These are phyloP conservation scores for Helarctos malayanus DNA, from an alignment of 2,797 vertebrate genomes.

Conservation along the genomic window DNA sequence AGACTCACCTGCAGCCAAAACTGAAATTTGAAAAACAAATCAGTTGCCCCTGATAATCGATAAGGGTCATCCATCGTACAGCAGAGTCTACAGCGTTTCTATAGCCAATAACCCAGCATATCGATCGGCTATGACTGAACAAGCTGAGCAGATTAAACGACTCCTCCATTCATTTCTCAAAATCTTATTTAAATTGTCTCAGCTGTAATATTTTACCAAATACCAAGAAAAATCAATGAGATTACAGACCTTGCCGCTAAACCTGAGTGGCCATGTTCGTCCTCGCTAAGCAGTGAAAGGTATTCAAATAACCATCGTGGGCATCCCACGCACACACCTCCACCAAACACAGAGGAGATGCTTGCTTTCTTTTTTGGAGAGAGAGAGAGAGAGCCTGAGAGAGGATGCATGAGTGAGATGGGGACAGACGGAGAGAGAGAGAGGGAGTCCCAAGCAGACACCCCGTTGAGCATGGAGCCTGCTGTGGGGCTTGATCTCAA, in stretches of 20 bases:
- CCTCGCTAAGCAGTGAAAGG: not conserved
- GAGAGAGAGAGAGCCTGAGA: not conserved
- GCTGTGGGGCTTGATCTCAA: not conserved
- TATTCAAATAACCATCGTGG: not conserved
- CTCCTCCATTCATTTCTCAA: not conserved
- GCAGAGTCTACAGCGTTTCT: slow-evolving; percentile 9
- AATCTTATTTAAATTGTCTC: slow-evolving; percentile 66
- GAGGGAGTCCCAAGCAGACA: not conserved
- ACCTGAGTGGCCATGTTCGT: not conserved
- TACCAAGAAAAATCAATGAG: slow-evolving; percentile 55
- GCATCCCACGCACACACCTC: rapidly evolving
- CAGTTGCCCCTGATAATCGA: slow-evolving; percentile 3
- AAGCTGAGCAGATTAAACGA: slow-evolving; percentile 67
- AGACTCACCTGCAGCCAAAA: not conserved
- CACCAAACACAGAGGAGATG: rapidly evolving
- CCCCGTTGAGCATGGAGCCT: not conserved
- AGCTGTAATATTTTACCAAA: not conserved
- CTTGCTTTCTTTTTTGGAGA: not conserved
- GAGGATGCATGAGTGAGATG: not conserved
- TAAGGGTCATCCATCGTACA: not conserved
- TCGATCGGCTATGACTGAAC: slow-evolving; percentile 70
- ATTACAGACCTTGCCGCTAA: slow-evolving; percentile 48
- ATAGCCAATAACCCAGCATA: slow-evolving; percentile 39
- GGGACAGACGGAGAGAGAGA: not conserved
- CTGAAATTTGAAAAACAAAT: not conserved